Percentiles rank a stretch among this genome's conserved stretches.
Evolutionary conservation across 2,113 vertebrate species (phyloP).

Genomic region (Micromys minutus): DNA sequence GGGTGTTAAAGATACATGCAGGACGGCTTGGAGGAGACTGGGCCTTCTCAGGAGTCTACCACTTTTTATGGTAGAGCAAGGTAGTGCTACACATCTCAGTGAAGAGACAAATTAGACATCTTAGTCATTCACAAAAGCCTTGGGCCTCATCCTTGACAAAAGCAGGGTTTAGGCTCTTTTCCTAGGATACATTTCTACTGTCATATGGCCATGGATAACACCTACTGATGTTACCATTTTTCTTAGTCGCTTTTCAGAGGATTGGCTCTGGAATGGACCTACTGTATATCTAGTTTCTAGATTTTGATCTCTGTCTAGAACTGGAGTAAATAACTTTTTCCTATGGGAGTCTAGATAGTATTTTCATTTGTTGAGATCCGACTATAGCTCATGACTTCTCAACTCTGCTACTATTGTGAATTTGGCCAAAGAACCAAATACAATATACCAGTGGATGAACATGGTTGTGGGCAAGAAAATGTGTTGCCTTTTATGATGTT

Average conservation of each 20-base stretch:
- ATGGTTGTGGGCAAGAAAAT: too few relatives aligned
- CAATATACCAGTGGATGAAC: too few relatives aligned
- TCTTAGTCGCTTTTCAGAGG: background rate
- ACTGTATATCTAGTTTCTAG: background rate
- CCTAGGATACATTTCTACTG: background rate
- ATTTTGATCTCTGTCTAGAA: background rate
- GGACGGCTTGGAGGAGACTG: background rate
- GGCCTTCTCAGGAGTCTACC: background rate
- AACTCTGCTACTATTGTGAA: background rate
- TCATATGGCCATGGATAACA: background rate
- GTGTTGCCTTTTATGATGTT: background rate
- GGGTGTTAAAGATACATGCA: too few relatives aligned
- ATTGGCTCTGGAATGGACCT: background rate
- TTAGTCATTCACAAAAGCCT: background rate
- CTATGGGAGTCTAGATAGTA: background rate
- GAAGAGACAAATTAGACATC: background rate
- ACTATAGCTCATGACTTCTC: background rate
- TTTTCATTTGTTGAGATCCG: background rate
- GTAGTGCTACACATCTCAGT: too few relatives aligned
- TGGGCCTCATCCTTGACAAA: background rate
- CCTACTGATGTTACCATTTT: background rate
- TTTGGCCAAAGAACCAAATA: background rate
- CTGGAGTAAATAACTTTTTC: background rate
- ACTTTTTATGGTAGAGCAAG: rapidly evolving
- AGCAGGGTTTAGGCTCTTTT: background rate